Conservation (phyloP, 2,113 vertebrate species). For the Brachypodius melanocephalos region DNA sequence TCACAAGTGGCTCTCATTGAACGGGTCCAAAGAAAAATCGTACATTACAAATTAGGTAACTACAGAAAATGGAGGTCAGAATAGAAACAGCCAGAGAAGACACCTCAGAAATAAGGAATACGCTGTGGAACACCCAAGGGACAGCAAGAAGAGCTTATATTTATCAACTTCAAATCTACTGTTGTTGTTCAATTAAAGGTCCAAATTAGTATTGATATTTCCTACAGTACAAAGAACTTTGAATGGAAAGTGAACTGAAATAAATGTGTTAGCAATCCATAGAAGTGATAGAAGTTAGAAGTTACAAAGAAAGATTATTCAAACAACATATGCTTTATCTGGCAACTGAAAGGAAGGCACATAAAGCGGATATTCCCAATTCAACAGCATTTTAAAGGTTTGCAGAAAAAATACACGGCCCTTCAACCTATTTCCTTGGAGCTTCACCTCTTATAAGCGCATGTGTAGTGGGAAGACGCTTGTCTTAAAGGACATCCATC, state of each 20-base stretch:
- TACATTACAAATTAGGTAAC: not conserved
- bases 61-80: conserved; percentile 25
- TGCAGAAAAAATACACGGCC: not conserved
- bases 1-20: not conserved
- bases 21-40: not conserved
- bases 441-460: not conserved
- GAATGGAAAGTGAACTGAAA: conserved; percentile 57
- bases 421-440: not conserved
- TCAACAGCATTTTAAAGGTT: not conserved
- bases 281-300: conserved; percentile 48
- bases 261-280: conserved; percentile 53
- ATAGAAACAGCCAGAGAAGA: conserved; percentile 33
- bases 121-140: conserved; percentile 14
- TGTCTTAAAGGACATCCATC: not conserved
- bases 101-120: conserved; percentile 46
- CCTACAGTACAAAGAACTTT: conserved; percentile 40
- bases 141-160: conserved; percentile 41
- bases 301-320: conserved; percentile 49
- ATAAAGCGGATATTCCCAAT: not conserved
- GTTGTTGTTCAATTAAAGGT: conserved; percentile 55
- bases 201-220: conserved; percentile 58
- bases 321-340: conserved; percentile 13
- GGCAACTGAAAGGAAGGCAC: not conserved
- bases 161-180: conserved; percentile 60
- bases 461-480: not conserved